Percentiles rank a stretch among this genome's conserved stretches.
Evolutionary conservation across 2,797 vertebrate genomes (phyloP).

Genomic region (Poecilia velifera): DNA sequence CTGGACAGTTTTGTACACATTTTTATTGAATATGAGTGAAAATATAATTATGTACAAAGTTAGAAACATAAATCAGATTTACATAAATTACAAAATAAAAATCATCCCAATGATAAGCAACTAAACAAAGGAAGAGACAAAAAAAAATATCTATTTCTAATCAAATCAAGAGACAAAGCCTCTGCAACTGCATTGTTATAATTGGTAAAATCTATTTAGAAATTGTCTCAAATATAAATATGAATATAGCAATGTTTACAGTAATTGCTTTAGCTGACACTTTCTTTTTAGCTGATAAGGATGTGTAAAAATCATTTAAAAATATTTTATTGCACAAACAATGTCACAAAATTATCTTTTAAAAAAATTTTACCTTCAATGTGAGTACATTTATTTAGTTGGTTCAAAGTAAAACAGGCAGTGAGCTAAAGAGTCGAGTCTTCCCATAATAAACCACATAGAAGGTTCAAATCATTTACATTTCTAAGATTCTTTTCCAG

Average conservation of each 20-base stretch:
- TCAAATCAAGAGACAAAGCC: not conserved
- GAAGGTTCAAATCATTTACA: not conserved
- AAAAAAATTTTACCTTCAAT: not conserved
- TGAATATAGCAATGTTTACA: not conserved
- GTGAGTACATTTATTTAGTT: not conserved
- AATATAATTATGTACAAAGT: not conserved
- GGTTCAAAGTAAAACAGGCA: not conserved
- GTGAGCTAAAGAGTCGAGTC: not conserved
- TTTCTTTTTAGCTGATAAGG: not conserved
- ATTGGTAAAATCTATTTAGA: not conserved
- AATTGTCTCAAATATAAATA: not conserved
- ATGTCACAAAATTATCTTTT: not conserved
- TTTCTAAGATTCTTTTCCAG: too few relatives aligned
- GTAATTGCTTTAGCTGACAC: not conserved
- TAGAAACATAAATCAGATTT: not conserved
- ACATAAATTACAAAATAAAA: not conserved
- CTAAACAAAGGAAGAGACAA: not conserved
- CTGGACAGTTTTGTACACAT: not conserved
- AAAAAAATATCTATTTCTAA: not conserved
- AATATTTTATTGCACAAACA: not conserved
- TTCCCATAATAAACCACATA: not conserved
- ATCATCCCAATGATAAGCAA: not conserved
- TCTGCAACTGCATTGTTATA: not conserved
- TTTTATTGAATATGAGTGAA: slow-evolving; percentile 15
- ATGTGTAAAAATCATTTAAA: not conserved